Percentiles rank a stretch among this genome's conserved stretches.
Evolutionary conservation across 2,888 invertebrate genomes (phyloP).

Genomic region (Agrochola macilenta): DNA sequence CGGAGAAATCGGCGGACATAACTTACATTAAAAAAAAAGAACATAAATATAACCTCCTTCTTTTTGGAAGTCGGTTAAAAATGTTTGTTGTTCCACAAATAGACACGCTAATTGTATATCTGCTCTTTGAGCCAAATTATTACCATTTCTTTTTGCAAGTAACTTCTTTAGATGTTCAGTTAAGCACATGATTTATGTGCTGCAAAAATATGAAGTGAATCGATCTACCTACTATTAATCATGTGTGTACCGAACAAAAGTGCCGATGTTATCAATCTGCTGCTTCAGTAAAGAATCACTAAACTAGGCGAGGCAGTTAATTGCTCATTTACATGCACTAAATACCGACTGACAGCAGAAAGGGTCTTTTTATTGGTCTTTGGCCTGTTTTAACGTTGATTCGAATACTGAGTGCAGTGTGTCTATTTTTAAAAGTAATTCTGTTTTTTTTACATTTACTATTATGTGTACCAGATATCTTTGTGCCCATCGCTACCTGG

Average conservation of each 20-base stretch:
- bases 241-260: conserved; percentile 31
- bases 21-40: too few species aligned
- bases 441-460: conserved; percentile 21
- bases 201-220: conserved; percentile 27
- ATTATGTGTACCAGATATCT: conserved; percentile 52
- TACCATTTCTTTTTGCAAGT: conserved; percentile 3
- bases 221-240: conserved; percentile 29
- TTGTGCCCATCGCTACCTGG: conserved; percentile 29
- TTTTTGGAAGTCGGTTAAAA: too few species aligned
- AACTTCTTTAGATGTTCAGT: conserved; percentile 1
- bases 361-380: conserved; percentile 42
- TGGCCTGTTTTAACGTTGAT: conserved; percentile 26
- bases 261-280: conserved; percentile 51
- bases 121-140: neutral
- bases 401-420: conserved; percentile 30
- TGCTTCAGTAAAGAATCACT: conserved; percentile 51
- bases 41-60: too few species aligned
- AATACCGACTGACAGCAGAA: conserved; percentile 39
- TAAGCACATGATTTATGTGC: conserved; percentile 8
- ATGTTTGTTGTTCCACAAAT: neutral
- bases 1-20: too few species aligned
- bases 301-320: conserved; percentile 48
- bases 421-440: conserved; percentile 39
- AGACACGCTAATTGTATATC: conserved; percentile 1
- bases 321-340: conserved; percentile 55